These are phyloP conservation scores for Catharus fuscescens DNA, from an alignment of 2,113 vertebrate species.

Conservation along the genomic window DNA sequence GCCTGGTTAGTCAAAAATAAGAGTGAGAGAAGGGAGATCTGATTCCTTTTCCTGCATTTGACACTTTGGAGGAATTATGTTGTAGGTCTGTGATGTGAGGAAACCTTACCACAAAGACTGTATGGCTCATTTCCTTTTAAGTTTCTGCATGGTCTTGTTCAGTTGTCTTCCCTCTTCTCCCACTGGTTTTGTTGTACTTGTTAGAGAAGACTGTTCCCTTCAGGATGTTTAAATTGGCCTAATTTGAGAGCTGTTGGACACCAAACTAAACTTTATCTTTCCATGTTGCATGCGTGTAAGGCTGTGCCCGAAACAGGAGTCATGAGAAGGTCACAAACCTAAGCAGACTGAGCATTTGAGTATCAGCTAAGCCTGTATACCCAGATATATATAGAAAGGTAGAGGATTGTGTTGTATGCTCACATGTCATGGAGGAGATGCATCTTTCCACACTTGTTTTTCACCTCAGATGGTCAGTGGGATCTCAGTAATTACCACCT, in stretches of 20 bases:
- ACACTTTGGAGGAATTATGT: background rate
- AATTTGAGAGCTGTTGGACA: background rate
- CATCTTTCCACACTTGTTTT: background rate
- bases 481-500: conserved; percentile 97
- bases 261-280: background rate
- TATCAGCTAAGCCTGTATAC: background rate
- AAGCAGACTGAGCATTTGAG: background rate
- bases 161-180: background rate
- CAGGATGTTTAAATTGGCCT: background rate
- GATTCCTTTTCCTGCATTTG: background rate
- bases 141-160: background rate
- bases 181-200: background rate
- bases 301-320: background rate
- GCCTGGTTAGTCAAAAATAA: background rate
- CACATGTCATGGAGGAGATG: background rate
- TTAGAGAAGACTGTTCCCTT: background rate
- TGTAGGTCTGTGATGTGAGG: background rate
- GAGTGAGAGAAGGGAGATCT: background rate
- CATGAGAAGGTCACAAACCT: background rate
- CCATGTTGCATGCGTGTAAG: background rate
- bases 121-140: background rate
- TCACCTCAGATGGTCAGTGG: conserved; percentile 89
- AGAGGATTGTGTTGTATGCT: background rate
- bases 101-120: background rate
- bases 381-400: background rate